phyloP scores from a whole-genome alignment of 2,113 vertebrate genomes.

The Vombatus ursinus region DNA sequence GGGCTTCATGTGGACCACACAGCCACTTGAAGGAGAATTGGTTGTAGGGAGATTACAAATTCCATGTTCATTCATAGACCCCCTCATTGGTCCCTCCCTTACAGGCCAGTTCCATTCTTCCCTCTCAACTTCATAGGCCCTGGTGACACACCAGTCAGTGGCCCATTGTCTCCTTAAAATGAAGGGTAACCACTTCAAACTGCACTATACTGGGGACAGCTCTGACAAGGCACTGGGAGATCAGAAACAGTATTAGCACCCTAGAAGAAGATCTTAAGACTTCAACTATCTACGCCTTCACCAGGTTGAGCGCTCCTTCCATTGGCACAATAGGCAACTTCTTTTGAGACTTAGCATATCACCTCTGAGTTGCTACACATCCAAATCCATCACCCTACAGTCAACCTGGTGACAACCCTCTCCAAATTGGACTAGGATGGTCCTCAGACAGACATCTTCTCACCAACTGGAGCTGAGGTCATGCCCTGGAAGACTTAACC shows the following conservation, averaged over 20 bases:
- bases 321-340: neutral
- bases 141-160: neutral
- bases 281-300: neutral
- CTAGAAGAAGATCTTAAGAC: neutral
- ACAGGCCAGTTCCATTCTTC: neutral
- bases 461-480: neutral
- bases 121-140: neutral
- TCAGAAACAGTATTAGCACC: neutral
- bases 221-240: neutral
- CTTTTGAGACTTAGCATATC: neutral
- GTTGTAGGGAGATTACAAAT: neutral
- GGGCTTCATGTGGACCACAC: neutral
- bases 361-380: neutral
- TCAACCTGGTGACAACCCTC: neutral
- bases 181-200: neutral
- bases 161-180: neutral
- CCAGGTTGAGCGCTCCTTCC: neutral
- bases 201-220: neutral
- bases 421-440: neutral
- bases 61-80: neutral
- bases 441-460: neutral
- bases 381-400: neutral
- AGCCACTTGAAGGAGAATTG: accelerated
- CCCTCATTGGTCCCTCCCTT: neutral
- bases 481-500: neutral